Base-by-base conservation (phyloP, 2,888 invertebrate genomes). In the Phoronis australis region DNA sequence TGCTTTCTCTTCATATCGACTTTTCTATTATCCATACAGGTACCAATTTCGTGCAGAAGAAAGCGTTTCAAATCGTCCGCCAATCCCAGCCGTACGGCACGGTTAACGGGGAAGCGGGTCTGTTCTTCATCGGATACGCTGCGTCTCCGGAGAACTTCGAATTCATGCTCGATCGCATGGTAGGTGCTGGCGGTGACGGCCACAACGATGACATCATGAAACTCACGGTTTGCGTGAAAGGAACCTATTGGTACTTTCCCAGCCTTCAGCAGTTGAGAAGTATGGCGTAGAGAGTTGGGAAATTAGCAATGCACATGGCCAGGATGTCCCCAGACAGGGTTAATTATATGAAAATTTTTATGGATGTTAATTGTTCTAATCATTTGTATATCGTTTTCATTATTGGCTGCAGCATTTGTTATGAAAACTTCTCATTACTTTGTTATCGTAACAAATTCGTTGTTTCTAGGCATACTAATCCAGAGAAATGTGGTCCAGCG, bases 241-340 rank as follows among this genome's bases (percentile, higher is more conserved):
- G 74, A 37, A 75, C 68, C 4, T 76, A 74, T 61, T 76, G 74
- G 74, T 76, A 75, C 56, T 76, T 76, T 60, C 76, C 76, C 9
- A 70, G 74, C 4, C 57, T 46, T 3, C 57, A 57, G 4, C 69
- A 74, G 47, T 60, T 75, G 24, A 63, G 59, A 48, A 65, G 66
- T 40, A 49, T 73, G 25, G 42, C 41, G 6, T 52, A 24, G 25
- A 26, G 18, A 37, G 9, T 9, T 12, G 31, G 9, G 9, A 31
- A 15, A 31, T 31, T 15, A 31, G 31, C 9, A 21, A 6, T n/a
- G n/a, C n/a, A n/a, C n/a, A n/a, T n/a, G n/a, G n/a, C n/a, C n/a
- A n/a, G n/a, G n/a, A n/a, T n/a, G n/a, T n/a, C n/a, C n/a, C n/a
- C n/a, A n/a, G n/a, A n/a, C n/a, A n/a, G n/a, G n/a, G n/a, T n/a